Evolutionary conservation across 2,888 invertebrate species (phyloP), one percentile per base, ranked within the genome.

Genomic region (Mythimna pallens): DNA sequence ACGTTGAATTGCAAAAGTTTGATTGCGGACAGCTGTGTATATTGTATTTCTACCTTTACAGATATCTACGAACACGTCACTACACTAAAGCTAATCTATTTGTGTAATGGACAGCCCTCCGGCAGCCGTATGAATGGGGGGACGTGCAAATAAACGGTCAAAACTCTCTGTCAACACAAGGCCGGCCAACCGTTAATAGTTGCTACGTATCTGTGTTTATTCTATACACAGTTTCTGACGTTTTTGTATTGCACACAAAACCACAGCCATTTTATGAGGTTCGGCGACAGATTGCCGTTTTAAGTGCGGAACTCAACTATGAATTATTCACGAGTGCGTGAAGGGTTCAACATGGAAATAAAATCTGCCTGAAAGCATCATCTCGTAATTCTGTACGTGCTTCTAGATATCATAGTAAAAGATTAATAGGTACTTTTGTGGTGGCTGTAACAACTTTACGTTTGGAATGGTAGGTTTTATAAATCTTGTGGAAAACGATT

Each of bases 241-340:
- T 82, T 78, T 70, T 70, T 72, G 73, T 75, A 69, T 69, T 81
- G 84, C 83, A 83, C 83, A 84, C 85, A 86, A 89, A 91, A 89
- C 89, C 89, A 85, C 89, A 87, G 82, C 86, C 75, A 86, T 91
- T 92, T 92, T 91, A 92, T 89, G 89, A 89, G 84, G 86, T 81
- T 84, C 87, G 75, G 81, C 89, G 90, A 92, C 91, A 93, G 93
- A 93, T 93, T 93, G 93, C 89, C 89, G 90, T 92, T 93, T 93
- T 92, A 91, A 93, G 92, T 91, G 91, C 89, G 92, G 91, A 90
- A 90, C 91, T 90, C 84, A 70, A 88, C 82, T 89, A 93, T 94
- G 93, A 93, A 94, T 94, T 87, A 94, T 94, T 94, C 93, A 94
- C 80, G 88, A 89, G 85, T 86, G 87, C 84, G 88, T 90, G 86